phyloP scores from a whole-genome alignment of 2,113 vertebrate genomes.

The Hypocryptadius cinnamomeus region DNA sequence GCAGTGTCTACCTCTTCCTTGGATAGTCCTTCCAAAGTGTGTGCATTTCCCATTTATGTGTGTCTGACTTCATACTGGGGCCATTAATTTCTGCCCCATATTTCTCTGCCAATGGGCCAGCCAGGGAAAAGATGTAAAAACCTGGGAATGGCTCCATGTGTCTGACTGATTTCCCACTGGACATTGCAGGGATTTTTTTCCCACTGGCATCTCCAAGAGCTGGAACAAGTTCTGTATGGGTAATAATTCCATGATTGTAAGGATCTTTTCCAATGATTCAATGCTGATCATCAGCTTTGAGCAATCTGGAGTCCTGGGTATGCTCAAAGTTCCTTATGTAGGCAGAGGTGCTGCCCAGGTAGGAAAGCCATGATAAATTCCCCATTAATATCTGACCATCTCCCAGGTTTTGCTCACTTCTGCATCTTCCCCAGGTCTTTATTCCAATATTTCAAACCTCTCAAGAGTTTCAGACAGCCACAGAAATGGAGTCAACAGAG shows the following conservation, averaged over 20 bases:
- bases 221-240: background rate
- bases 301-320: background rate
- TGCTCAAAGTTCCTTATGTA: background rate
- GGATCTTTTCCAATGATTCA: background rate
- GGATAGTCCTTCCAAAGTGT: background rate
- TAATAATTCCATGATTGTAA: background rate
- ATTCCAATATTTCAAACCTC: background rate
- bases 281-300: background rate
- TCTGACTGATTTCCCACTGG: background rate
- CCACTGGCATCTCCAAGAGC: background rate
- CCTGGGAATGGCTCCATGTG: background rate
- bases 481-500: background rate
- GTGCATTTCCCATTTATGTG: background rate
- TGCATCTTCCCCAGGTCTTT: background rate
- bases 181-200: background rate
- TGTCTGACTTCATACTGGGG: background rate
- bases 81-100: background rate
- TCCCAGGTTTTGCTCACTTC: background rate
- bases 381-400: background rate
- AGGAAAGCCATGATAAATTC: background rate
- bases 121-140: background rate
- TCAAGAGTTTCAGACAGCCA: background rate
- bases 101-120: background rate
- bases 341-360: background rate
- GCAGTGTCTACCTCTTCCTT: background rate